phyloP scores from a whole-genome alignment of 2,888 invertebrate genomes.

The Syrista parreyssii region DNA sequence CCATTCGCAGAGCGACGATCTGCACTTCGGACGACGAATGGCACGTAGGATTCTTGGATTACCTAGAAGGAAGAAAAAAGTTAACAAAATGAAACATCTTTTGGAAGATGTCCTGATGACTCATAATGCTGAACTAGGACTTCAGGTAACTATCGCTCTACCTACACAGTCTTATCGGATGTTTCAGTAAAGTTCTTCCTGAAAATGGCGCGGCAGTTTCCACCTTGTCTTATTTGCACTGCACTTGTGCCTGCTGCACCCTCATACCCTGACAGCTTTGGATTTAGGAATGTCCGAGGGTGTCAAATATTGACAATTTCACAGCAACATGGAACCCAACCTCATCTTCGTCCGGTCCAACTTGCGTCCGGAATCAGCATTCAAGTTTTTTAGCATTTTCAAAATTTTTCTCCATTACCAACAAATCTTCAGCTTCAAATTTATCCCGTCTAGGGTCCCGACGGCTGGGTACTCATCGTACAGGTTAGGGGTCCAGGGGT shows the following conservation, averaged over 20 bases:
- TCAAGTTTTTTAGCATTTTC: not conserved
- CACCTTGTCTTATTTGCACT: slow-evolving; percentile 34
- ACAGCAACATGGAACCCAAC: slow-evolving; percentile 27
- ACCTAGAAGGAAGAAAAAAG: not conserved
- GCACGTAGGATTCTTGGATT: slow-evolving; percentile 7
- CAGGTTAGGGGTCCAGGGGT: not conserved
- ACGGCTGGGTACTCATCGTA: too few species aligned
- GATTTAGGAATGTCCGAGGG: slow-evolving; percentile 11
- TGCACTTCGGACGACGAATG: slow-evolving; percentile 15
- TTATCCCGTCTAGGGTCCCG: not conserved
- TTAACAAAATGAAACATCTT: not conserved
- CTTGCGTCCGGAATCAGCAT: slow-evolving; percentile 14
- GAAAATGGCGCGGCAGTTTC: not conserved
- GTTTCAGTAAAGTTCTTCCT: not conserved
- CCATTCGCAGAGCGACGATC: slow-evolving; percentile 5
- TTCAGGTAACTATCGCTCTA: slow-evolving; percentile 2
- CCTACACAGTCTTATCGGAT: not conserved
- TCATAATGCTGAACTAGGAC: slow-evolving; percentile 8
- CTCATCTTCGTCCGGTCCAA: slow-evolving; percentile 20
- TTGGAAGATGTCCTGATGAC: not conserved
- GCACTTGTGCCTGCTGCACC: slow-evolving; percentile 33
- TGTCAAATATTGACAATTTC: slow-evolving; percentile 40
- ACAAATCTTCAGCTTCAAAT: not conserved
- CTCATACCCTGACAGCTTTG: slow-evolving; percentile 20
- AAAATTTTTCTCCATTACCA: not conserved